Conservation (phyloP, 2,888 invertebrate species). For the Electrophaes corylata region DNA sequence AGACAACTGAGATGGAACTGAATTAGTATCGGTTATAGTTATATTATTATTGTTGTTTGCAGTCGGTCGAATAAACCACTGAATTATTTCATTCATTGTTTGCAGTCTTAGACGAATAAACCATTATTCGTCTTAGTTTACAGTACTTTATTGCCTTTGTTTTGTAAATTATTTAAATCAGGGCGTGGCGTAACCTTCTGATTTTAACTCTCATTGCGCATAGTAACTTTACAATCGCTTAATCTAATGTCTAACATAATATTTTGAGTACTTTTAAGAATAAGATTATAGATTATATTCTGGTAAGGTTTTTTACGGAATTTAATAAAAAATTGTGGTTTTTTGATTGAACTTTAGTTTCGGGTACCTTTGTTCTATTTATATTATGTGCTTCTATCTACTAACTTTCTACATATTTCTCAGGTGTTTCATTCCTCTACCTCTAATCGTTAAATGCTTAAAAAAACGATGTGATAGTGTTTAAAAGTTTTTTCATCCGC, state of each 20-base stretch:
- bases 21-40: slow-evolving; percentile 34
- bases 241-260: not conserved
- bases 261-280: not conserved
- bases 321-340: not conserved
- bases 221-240: too few relatives aligned
- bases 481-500: too few relatives aligned
- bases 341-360: not conserved
- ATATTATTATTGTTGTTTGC: slow-evolving; percentile 27
- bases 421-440: not conserved
- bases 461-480: not conserved
- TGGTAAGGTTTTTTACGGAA: not conserved
- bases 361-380: not conserved
- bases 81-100: too few relatives aligned
- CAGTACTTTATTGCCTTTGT: slow-evolving; percentile 18
- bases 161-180: not conserved
- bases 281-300: not conserved
- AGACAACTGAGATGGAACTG: slow-evolving; percentile 39
- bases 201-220: not conserved
- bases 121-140: too few relatives aligned
- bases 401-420: not conserved
- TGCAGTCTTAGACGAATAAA: too few relatives aligned
- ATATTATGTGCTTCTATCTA: not conserved
- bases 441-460: too few relatives aligned
- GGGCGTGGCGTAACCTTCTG: not conserved
- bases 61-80: too few relatives aligned